phyloP scores from a whole-genome alignment of 1,140 invertebrate species.

The Trypoxylus dichotomus region DNA sequence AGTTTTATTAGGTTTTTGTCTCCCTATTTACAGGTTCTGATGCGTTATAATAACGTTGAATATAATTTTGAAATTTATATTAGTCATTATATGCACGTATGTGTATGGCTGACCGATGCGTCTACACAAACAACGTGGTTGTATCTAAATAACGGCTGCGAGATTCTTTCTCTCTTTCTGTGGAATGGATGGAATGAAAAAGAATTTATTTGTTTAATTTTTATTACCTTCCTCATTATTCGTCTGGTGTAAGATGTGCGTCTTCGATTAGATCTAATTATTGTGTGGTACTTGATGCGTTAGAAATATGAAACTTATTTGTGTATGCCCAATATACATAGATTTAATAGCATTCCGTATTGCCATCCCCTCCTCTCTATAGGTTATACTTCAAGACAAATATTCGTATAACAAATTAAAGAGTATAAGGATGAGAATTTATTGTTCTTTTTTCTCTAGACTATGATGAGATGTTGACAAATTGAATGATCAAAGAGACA shows the following conservation, averaged over 20 bases:
- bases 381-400: neutral
- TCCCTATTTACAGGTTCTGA: constrained; percentile 18
- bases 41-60: constrained; percentile 10
- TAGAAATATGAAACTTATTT: neutral
- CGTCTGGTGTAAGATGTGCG: neutral
- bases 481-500: neutral
- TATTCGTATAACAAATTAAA: neutral
- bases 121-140: neutral
- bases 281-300: neutral
- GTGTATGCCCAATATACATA: too few species aligned
- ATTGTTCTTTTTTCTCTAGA: neutral
- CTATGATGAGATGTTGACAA: neutral
- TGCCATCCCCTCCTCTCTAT: neutral
- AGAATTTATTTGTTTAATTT: constrained; percentile 1
- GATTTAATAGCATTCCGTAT: neutral
- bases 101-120: neutral
- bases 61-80: constrained; percentile 22
- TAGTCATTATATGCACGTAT: constrained; percentile 5
- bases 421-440: neutral
- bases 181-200: neutral
- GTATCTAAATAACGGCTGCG: too few species aligned
- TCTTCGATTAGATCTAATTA: neutral
- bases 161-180: too few species aligned
- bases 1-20: constrained; percentile 22
- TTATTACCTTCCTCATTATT: neutral